Conservation (phyloP, 2,888 invertebrate species). For the Sympetrum striolatum region DNA sequence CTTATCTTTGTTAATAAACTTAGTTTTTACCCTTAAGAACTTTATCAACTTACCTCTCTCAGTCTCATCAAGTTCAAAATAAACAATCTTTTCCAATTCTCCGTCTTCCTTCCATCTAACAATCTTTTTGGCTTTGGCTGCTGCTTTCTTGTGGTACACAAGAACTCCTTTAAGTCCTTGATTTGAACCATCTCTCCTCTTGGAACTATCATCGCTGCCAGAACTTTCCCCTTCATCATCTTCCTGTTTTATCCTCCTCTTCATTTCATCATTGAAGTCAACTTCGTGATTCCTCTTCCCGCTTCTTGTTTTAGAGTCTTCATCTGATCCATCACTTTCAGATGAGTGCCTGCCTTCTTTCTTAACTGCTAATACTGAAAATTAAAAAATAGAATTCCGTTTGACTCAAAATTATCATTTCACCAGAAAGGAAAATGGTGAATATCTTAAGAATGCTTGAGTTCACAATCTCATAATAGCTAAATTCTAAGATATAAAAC, state of each 20-base stretch:
- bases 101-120: slow-evolving; percentile 83
- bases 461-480: no score
- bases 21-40: neutral
- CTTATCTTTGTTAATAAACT: neutral
- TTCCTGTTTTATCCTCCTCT: slow-evolving; percentile 56
- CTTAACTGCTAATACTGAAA: slow-evolving; percentile 52
- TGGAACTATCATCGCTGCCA: slow-evolving; percentile 49
- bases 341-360: slow-evolving; percentile 55
- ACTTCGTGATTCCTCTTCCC: slow-evolving; percentile 54
- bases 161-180: slow-evolving; percentile 68
- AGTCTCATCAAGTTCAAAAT: slow-evolving; percentile 94
- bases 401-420: neutral
- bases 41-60: slow-evolving; percentile 68
- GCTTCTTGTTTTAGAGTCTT: slow-evolving; percentile 55
- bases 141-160: slow-evolving; percentile 68
- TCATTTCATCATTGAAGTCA: slow-evolving; percentile 52
- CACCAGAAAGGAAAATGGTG: no score
- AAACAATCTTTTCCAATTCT: slow-evolving; percentile 81
- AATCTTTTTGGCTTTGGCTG: slow-evolving; percentile 79
- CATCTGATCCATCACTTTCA: slow-evolving; percentile 54
- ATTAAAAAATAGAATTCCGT: neutral
- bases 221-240: slow-evolving; percentile 51
- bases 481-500: no score
- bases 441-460: no score
- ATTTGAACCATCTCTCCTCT: slow-evolving; percentile 36